Evolutionary conservation across 2,113 vertebrate genomes (phyloP).

Genomic region (Xenopus tropicalis): UCB_Xtro_10.0 CM004448.2:31494001-31494500

Average conservation of each 20-base stretch:
- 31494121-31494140: neutral
- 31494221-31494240: neutral
- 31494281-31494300: neutral
- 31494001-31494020: too few relatives aligned
- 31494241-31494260: neutral
- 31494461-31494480: too few relatives aligned
- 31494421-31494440: constrained; percentile 9
- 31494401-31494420: neutral
- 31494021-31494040: too few relatives aligned
- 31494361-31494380: too few relatives aligned
- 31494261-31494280: neutral
- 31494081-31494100: too few relatives aligned
- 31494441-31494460: neutral
- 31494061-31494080: too few relatives aligned
- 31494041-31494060: too few relatives aligned
- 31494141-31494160: neutral
- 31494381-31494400: neutral
- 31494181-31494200: too few relatives aligned
- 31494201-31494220: neutral
- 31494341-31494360: too few relatives aligned
- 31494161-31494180: neutral
- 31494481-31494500: too few relatives aligned
- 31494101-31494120: too few relatives aligned
- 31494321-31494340: too few relatives aligned
- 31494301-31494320: neutral